Evolutionary conservation across 2,113 vertebrate genomes (phyloP).

Genomic region (Corythoichthys intestinalis): DNA sequence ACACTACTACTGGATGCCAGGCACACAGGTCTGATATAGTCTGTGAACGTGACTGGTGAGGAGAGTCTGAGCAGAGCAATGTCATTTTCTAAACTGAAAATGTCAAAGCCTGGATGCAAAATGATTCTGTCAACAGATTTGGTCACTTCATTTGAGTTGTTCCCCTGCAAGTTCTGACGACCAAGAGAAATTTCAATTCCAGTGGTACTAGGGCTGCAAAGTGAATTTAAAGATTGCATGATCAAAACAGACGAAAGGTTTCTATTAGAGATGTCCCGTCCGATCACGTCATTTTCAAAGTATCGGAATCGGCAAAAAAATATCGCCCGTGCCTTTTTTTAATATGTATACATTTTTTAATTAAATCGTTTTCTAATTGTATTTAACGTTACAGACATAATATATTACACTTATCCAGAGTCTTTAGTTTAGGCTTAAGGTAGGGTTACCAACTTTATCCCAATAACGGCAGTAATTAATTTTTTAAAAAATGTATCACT

Average conservation of each 20-base stretch:
- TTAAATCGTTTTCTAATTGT: too few relatives aligned
- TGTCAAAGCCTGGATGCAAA: slow-evolving; percentile 41
- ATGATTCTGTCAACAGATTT: slow-evolving; percentile 16
- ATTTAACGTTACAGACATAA: too few relatives aligned
- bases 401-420: too few relatives aligned
- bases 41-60: slow-evolving; percentile 42
- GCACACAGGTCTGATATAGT: slow-evolving; percentile 67
- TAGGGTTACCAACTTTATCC: too few relatives aligned
- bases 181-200: slow-evolving; percentile 21
- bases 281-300: too few relatives aligned
- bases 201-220: not conserved
- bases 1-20: slow-evolving; percentile 56
- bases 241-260: not conserved
- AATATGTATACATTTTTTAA: too few relatives aligned
- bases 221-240: not conserved
- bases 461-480: too few relatives aligned
- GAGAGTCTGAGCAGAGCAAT: slow-evolving; percentile 63
- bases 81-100: slow-evolving; percentile 57
- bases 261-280: too few relatives aligned
- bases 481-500: too few relatives aligned
- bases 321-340: too few relatives aligned
- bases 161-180: not conserved
- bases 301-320: too few relatives aligned
- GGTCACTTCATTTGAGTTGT: slow-evolving; percentile 3
- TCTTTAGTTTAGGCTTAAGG: too few relatives aligned